These are phyloP conservation scores for Tenthredo livida DNA, from an alignment of 2,888 invertebrate species.

Conservation along the genomic window DNA sequence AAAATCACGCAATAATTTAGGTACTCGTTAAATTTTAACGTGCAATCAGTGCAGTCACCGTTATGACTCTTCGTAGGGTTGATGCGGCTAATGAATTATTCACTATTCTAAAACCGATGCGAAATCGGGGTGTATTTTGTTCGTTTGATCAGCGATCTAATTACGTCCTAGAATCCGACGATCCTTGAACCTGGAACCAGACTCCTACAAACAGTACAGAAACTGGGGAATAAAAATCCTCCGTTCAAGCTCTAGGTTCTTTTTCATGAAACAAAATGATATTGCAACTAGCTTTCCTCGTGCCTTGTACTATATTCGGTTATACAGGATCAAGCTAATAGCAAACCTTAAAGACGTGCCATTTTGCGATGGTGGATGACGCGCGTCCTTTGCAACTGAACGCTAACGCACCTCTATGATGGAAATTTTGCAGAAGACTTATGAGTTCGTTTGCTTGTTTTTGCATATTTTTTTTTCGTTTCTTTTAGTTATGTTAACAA, in stretches of 20 bases:
- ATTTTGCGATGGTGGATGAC: neutral
- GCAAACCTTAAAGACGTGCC: no score
- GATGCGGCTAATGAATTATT: neutral
- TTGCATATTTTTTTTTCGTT: no score
- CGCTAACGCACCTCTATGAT: no score
- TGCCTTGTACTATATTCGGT: neutral
- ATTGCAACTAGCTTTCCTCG: neutral
- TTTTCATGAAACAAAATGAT: neutral
- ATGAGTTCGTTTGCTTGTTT: neutral
- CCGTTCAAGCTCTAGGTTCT: no score
- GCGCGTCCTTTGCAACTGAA: slow-evolving; percentile 11
- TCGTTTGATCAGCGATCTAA: no score
- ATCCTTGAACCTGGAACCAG: no score
- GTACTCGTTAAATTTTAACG: slow-evolving; percentile 7
- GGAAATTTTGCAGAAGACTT: no score
- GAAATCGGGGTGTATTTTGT: neutral
- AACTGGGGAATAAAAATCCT: neutral
- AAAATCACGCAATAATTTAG: neutral
- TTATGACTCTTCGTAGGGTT: neutral
- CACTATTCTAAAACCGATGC: neutral
- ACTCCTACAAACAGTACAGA: no score
- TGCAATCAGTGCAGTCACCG: neutral
- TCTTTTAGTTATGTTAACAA: no score
- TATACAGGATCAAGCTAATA: neutral
- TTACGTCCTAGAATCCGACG: no score